These are phyloP conservation scores for Leptopterna dolabrata DNA, from an alignment of 2,888 invertebrate genomes.

Conservation along the genomic window DNA sequence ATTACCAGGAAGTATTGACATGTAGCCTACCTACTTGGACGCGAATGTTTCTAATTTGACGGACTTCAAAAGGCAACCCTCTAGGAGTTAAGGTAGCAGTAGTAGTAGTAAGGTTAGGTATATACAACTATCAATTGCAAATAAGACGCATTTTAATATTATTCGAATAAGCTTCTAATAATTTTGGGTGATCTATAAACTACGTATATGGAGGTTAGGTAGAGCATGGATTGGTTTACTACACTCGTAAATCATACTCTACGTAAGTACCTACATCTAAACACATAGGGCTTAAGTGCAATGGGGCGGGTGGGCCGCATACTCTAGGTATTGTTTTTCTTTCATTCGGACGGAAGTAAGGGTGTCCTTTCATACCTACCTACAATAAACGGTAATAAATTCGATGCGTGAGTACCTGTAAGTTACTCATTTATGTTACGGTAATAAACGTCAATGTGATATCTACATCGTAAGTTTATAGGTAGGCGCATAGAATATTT, in stretches of 20 bases:
- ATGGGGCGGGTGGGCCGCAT: not conserved
- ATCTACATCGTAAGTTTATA: no score
- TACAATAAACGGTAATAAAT: not conserved
- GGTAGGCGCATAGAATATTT: no score
- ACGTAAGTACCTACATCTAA: not conserved
- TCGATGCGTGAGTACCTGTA: not conserved
- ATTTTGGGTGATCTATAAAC: not conserved
- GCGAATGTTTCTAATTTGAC: not conserved
- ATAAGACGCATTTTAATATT: not conserved
- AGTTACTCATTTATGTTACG: no score
- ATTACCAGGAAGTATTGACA: no score
- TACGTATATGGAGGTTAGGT: not conserved
- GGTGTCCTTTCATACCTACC: constrained; percentile 3
- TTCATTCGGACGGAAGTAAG: not conserved
- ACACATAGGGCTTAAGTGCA: not conserved
- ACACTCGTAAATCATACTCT: not conserved
- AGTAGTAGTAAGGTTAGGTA: no score
- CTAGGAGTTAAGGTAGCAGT: no score
- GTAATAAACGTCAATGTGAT: no score
- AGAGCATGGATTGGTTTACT: not conserved
- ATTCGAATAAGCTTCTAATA: not conserved
- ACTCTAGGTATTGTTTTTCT: not conserved
- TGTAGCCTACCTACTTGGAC: no score
- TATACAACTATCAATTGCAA: no score
- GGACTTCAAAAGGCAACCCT: not conserved